A percentile compares a stretch with the other conserved stretches of the same genome.
Evolutionary conservation across 2,797 vertebrate species (phyloP).

Genomic region (Premnoplex brunnescens): DNA sequence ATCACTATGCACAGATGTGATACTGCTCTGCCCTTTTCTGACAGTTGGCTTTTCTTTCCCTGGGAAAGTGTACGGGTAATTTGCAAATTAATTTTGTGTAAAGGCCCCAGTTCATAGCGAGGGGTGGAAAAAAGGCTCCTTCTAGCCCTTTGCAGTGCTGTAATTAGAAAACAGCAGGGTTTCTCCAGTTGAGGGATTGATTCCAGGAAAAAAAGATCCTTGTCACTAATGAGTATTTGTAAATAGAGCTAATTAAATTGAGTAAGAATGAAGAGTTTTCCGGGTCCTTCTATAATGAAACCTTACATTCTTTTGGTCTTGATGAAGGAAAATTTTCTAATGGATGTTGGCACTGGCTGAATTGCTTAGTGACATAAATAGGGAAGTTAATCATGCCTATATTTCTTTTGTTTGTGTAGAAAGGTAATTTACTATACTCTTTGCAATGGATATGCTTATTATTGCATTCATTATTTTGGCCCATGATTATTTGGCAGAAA

Average conservation of each 20-base stretch:
- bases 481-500: background rate
- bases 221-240: conserved; percentile 47
- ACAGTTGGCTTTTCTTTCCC: conserved; percentile 57
- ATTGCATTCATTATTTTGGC: background rate
- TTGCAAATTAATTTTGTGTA: conserved; percentile 7
- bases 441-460: background rate
- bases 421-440: background rate
- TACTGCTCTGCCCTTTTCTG: conserved; percentile 20
- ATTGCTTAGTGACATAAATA: background rate
- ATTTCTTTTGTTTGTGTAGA: background rate
- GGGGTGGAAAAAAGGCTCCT: background rate
- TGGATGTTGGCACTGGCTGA: background rate
- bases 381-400: background rate
- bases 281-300: conserved; percentile 26
- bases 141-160: background rate
- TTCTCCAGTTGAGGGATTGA: conserved; percentile 40
- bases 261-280: conserved; percentile 23
- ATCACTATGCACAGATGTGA: background rate
- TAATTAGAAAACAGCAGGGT: conserved; percentile 36
- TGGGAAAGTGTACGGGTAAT: conserved; percentile 55
- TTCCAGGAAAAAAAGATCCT: conserved; percentile 2
- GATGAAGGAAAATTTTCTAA: conserved; percentile 13
- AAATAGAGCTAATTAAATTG: conserved; percentile 67
- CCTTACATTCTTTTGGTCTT: conserved; percentile 1
- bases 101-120: background rate